Percentiles rank a stretch among this genome's conserved stretches.
These are phyloP conservation scores for Lacerta bilineata DNA, from an alignment of 2,797 vertebrate species.

Conservation along the genomic window DNA sequence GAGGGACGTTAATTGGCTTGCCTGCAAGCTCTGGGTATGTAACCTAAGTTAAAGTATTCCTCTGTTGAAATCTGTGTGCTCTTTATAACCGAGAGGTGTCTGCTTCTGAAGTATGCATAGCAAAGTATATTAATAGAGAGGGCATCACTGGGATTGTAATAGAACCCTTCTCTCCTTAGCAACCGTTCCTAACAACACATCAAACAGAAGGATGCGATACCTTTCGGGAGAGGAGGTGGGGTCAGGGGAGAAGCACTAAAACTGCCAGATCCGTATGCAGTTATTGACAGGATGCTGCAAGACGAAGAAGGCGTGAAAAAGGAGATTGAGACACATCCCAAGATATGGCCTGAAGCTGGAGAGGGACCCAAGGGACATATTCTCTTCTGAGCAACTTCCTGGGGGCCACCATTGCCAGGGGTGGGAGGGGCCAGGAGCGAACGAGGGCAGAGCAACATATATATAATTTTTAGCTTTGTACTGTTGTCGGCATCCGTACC, in stretches of 20 bases:
- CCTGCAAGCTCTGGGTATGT: constrained; percentile 59
- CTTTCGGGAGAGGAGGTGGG: constrained; percentile 64
- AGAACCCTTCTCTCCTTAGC: constrained; percentile 80
- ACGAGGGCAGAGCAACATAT: no score
- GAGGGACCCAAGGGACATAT: no score
- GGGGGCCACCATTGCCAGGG: no score
- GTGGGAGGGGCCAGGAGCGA: no score
- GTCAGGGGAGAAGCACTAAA: neutral
- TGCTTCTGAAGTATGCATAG: constrained; percentile 81
- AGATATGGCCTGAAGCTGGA: no score
- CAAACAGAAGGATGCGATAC: constrained; percentile 82
- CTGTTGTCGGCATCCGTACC: no score
- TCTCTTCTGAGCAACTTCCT: no score
- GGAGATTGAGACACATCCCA: no score
- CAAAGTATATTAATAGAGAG: constrained; percentile 84
- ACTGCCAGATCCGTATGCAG: constrained; percentile 25
- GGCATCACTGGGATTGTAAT: constrained; percentile 81
- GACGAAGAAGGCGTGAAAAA: constrained; percentile 3
- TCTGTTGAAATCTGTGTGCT: constrained; percentile 76
- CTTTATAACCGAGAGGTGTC: constrained; percentile 83
- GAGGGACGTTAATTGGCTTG: constrained; percentile 43
- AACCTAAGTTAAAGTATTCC: constrained; percentile 78
- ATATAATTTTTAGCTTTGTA: no score
- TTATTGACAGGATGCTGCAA: constrained; percentile 53
- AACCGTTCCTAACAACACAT: constrained; percentile 81